Percentiles rank a stretch among this genome's conserved stretches.
phyloP scores from a whole-genome alignment of 1,140 invertebrate species.

The Scaptomyza hsui region DNA sequence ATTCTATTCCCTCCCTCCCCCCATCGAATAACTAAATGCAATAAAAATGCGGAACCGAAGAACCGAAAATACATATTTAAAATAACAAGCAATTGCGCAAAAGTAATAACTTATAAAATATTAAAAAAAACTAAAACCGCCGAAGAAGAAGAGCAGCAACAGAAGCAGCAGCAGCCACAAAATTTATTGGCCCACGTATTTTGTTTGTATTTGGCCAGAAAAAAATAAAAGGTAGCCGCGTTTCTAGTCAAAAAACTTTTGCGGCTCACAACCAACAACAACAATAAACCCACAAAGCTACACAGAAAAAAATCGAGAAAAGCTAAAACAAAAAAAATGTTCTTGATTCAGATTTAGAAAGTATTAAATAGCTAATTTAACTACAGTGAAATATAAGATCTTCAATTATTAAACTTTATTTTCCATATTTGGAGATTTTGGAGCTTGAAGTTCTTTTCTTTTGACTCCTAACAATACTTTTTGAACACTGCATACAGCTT shows the following conservation, averaged over 20 bases:
- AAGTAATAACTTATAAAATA: slow-evolving; percentile 80
- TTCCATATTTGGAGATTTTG: too few species aligned
- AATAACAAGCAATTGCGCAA: slow-evolving; percentile 73
- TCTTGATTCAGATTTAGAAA: background rate
- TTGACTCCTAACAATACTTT: background rate
- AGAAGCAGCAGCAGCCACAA: slow-evolving; percentile 31
- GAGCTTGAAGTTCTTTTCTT: too few species aligned
- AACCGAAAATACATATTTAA: slow-evolving; percentile 51
- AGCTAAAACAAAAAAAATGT: background rate
- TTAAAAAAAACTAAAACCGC: slow-evolving; percentile 39
- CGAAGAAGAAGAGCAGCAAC: slow-evolving; percentile 10
- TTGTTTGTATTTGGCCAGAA: slow-evolving; percentile 57
- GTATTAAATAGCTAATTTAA: too few species aligned
- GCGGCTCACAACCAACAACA: slow-evolving; percentile 17
- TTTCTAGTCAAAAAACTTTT: slow-evolving; percentile 71
- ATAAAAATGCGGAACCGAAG: slow-evolving; percentile 66
- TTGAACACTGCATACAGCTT: background rate
- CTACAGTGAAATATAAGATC: too few species aligned
- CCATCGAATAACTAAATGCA: slow-evolving; percentile 65
- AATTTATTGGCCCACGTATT: slow-evolving; percentile 77
- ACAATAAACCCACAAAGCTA: slow-evolving; percentile 34
- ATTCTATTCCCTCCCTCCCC: slow-evolving; percentile 23
- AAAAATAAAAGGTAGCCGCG: slow-evolving; percentile 56
- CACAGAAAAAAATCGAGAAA: background rate
- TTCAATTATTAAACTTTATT: too few species aligned